Conservation (phyloP, 2,888 invertebrate species). For the Sinelater perroti region DNA sequence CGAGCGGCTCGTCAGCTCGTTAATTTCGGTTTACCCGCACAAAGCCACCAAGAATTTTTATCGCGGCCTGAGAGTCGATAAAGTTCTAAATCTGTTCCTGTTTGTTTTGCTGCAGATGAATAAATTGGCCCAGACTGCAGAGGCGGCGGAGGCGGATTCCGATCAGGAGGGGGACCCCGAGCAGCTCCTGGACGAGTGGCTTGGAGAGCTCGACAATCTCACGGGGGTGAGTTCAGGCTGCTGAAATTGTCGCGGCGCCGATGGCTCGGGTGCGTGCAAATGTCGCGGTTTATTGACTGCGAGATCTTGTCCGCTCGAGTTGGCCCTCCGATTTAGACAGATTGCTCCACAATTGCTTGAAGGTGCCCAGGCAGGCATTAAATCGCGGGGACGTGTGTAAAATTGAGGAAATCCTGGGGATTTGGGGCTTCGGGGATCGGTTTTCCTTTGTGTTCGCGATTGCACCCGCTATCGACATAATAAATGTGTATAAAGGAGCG, state of each 20-base stretch:
- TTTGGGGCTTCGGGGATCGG: too few relatives aligned
- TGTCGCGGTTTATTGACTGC: slow-evolving; percentile 7
- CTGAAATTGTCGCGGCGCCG: neutral
- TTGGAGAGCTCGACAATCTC: slow-evolving; percentile 78
- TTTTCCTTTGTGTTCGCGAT: too few relatives aligned
- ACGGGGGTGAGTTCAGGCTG: slow-evolving; percentile 74
- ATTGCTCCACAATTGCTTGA: neutral
- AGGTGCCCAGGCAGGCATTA: too few relatives aligned
- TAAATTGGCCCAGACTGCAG: slow-evolving; percentile 58
- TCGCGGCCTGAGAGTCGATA: too few relatives aligned
- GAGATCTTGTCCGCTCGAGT: slow-evolving; percentile 2
- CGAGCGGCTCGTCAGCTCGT: too few relatives aligned
- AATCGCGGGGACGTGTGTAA: too few relatives aligned
- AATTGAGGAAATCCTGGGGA: too few relatives aligned
- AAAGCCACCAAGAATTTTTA: too few relatives aligned
- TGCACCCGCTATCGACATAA: too few relatives aligned
- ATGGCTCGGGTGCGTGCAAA: neutral
- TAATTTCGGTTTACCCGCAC: too few relatives aligned
- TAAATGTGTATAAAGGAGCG: too few relatives aligned
- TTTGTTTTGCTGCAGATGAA: slow-evolving; percentile 63
- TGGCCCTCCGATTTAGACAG: neutral
- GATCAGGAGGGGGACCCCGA: slow-evolving; percentile 77
- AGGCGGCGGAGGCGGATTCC: slow-evolving; percentile 66
- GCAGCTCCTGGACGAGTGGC: slow-evolving; percentile 80
- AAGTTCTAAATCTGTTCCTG: too few relatives aligned